These are phyloP conservation scores for Tyria jacobaeae DNA, from an alignment of 2,888 invertebrate species.

Conservation along the genomic window DNA sequence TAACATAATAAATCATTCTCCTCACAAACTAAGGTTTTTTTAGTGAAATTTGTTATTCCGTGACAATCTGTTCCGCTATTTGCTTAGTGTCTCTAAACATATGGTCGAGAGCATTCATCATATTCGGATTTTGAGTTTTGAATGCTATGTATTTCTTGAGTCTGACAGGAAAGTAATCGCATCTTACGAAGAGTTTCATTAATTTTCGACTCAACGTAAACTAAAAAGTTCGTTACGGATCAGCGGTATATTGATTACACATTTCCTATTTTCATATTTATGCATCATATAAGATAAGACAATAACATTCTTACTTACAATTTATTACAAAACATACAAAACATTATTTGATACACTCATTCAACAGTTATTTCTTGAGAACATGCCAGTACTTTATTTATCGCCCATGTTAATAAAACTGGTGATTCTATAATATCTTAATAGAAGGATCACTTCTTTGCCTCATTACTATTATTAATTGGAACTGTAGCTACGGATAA, in stretches of 20 bases:
- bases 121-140: conserved; percentile 72
- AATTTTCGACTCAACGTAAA: conserved; percentile 38
- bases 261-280: neutral
- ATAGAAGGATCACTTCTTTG: too few relatives aligned
- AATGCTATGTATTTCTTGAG: conserved; percentile 53
- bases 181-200: conserved; percentile 51
- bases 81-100: conserved; percentile 82
- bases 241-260: conserved; percentile 5
- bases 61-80: conserved; percentile 86
- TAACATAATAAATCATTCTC: conserved; percentile 85
- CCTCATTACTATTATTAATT: neutral
- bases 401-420: too few relatives aligned
- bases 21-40: conserved; percentile 66
- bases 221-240: conserved; percentile 35
- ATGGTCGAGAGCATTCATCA: conserved; percentile 78
- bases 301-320: neutral
- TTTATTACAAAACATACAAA: neutral
- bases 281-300: neutral
- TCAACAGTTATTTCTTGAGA: neutral
- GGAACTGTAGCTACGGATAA: neutral
- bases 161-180: conserved; percentile 67
- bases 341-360: too few relatives aligned
- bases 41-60: conserved; percentile 81
- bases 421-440: too few relatives aligned
- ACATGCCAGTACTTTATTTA: too few relatives aligned